These are phyloP conservation scores for Pangasius sanitwongsei DNA, from an alignment of 2,797 vertebrate genomes.

Conservation along the genomic window DNA sequence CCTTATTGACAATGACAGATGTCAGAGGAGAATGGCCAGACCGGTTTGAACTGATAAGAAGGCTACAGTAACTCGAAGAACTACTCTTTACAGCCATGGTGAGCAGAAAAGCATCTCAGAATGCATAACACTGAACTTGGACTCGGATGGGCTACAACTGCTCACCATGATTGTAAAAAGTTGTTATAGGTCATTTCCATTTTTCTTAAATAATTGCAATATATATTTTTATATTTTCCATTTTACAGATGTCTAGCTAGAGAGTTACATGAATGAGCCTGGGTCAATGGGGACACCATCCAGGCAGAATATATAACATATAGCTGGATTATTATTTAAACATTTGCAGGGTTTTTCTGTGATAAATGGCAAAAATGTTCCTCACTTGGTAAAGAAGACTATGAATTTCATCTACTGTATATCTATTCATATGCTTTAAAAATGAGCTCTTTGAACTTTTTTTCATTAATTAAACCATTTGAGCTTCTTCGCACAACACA, in stretches of 20 bases:
- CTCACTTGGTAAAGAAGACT: not conserved
- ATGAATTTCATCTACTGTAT: not conserved
- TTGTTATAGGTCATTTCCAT: not conserved
- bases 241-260: not conserved
- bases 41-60: not conserved
- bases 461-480: constrained; percentile 26
- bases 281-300: not conserved
- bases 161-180: not conserved
- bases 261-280: not conserved
- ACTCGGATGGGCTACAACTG: not conserved
- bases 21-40: not conserved
- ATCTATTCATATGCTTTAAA: not conserved
- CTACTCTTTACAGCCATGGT: not conserved
- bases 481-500: not conserved
- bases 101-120: not conserved
- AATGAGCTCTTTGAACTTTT: not conserved
- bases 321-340: not conserved
- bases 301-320: constrained; percentile 11
- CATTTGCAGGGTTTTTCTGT: not conserved
- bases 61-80: not conserved
- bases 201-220: not conserved
- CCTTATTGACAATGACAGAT: not conserved
- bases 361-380: not conserved
- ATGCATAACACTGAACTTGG: not conserved
- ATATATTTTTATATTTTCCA: not conserved